Evolutionary conservation across 2,113 vertebrate species (phyloP).

Genomic region (Siniperca knerii): DNA sequence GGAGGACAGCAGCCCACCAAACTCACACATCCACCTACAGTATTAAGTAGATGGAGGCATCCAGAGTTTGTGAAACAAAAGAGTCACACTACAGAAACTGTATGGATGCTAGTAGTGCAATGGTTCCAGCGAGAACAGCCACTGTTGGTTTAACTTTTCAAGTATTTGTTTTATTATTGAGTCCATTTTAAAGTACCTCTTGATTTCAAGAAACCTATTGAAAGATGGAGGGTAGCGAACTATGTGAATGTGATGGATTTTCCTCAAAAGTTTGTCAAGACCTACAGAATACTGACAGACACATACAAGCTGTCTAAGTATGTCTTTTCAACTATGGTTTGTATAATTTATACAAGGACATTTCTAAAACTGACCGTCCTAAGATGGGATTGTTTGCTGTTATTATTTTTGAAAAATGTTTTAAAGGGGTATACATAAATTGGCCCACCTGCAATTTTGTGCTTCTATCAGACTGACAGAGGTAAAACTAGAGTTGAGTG

Average conservation of each 20-base stretch:
- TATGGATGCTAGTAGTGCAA: not conserved
- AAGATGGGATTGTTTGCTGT: constrained; percentile 71
- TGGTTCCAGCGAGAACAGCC: not conserved
- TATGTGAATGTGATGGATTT: constrained; percentile 59
- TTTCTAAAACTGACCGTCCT: constrained; percentile 74
- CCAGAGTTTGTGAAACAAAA: constrained; percentile 16
- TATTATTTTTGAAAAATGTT: constrained; percentile 78
- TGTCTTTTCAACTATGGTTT: constrained; percentile 79
- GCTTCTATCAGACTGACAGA: constrained; percentile 41
- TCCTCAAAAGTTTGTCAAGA: constrained; percentile 46
- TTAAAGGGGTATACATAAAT: constrained; percentile 77
- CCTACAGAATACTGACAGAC: constrained; percentile 34
- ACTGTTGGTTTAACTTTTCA: constrained; percentile 26
- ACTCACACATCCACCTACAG: constrained; percentile 6
- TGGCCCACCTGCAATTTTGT: constrained; percentile 47
- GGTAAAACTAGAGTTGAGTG: constrained; percentile 15
- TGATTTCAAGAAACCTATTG: constrained; percentile 28
- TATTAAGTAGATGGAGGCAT: not conserved
- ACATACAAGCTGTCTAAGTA: constrained; percentile 71
- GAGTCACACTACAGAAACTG: not conserved
- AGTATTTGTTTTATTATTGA: constrained; percentile 43
- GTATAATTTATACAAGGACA: constrained; percentile 83
- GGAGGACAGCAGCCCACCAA: not conserved
- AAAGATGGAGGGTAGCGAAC: constrained; percentile 15
- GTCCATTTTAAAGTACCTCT: constrained; percentile 47